Base-by-base conservation (phyloP, 2,113 vertebrate species). In the Embiotoca jacksoni region DNA sequence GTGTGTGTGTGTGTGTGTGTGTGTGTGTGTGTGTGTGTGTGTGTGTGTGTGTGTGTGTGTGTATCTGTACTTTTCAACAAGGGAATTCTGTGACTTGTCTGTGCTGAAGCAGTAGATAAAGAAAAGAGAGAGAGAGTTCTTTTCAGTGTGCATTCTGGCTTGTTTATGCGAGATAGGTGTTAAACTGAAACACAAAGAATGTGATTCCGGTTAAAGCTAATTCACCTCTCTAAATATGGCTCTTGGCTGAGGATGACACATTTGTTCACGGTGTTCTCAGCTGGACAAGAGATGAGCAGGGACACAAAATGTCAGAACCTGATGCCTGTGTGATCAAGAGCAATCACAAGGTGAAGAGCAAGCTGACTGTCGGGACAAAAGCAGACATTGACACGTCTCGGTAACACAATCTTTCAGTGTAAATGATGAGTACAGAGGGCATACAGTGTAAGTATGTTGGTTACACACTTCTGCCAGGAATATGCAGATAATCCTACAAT, bases 341-440 rank as follows among this genome's bases (percentile, higher is more conserved):
- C 68, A 85, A 85, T 89, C 72, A 47, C 67, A 73, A 80, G 72
- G 80, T 88, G 84, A 88, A 88, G 86, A 89, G 82, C 65, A 32
- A 75, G 54, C 69, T 65, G 85, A 63, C 78, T 73, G 78, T 65
- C 35, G 23, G 68, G 74, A 87, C 82, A 90, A 91, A 90, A 83
- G 83, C 66, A 74, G 30, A 84, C 78, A 83, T 59, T 86, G 88
- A 81, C 87, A 82, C 4, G 73, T 80, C 58, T 57, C 14, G 60
- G 81, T 89, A 92, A 91, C 82, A 82, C 85, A 86, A 90, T 84
- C 72, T 75, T 70, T 47, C 72, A 75, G 75, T 78, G 83, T 79
- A 87, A 93, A 88, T 78, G 83, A 89, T 57, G 70, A 87, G 83
- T 8, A 30, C 57, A 68, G 77, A 78, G 80, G 81, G 74, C 81